A percentile compares a stretch with the other conserved stretches of the same genome.
phyloP scores from a whole-genome alignment of 2,888 invertebrate genomes.

The Minunthozetes semirufus region DNA sequence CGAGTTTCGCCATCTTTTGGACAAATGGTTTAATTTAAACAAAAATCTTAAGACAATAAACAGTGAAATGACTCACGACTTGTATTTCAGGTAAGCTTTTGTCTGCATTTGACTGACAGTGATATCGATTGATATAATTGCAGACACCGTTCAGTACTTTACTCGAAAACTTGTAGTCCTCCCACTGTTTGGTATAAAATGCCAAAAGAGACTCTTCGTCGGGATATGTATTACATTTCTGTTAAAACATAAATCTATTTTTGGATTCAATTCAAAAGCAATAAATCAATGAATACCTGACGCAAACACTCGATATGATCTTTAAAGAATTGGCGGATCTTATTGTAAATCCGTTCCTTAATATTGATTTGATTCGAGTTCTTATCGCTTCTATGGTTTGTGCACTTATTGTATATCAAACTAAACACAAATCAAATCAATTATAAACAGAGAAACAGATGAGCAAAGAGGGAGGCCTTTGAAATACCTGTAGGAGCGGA shows the following conservation, averaged over 20 bases:
- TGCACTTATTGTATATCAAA: slow-evolving; percentile 8
- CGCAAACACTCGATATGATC: not conserved
- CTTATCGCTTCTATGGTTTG: not conserved
- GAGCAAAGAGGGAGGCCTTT: not conserved
- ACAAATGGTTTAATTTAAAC: not conserved
- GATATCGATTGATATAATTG: slow-evolving; percentile 91
- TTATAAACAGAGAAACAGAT: not conserved
- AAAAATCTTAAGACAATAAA: not conserved
- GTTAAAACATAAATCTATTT: not conserved
- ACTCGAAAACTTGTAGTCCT: slow-evolving; percentile 93
- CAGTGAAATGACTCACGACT: slow-evolving; percentile 67
- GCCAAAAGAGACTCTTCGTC: slow-evolving; percentile 85
- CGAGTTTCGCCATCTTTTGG: not conserved
- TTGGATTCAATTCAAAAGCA: not conserved
- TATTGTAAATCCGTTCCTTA: not conserved
- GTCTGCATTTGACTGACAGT: slow-evolving; percentile 96
- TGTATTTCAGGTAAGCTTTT: slow-evolving; percentile 94
- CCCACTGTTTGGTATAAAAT: slow-evolving; percentile 96
- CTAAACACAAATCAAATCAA: not conserved
- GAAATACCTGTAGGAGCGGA: not conserved
- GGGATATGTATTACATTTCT: slow-evolving; percentile 3
- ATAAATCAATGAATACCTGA: not conserved
- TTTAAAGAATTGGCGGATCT: slow-evolving; percentile 6
- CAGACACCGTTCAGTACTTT: slow-evolving; percentile 95
- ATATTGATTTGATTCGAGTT: not conserved